Evolutionary conservation across 2,797 vertebrate species (phyloP).

Genomic region (Silurus aristotelis): DNA sequence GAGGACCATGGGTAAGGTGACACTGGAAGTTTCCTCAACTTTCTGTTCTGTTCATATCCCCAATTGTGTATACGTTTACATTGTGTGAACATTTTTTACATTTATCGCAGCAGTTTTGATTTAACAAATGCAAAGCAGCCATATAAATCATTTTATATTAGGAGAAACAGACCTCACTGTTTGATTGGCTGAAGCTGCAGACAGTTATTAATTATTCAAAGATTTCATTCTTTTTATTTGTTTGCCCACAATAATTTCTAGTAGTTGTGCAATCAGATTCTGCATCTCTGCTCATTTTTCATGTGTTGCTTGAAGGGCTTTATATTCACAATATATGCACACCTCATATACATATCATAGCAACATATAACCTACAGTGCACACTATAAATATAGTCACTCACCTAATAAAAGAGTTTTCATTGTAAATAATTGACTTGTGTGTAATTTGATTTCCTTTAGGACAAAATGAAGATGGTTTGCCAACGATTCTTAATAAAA

Average conservation of each 20-base stretch:
- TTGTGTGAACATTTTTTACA: neutral
- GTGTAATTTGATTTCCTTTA: neutral
- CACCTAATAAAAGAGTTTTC: neutral
- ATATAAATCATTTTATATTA: neutral
- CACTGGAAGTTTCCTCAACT: conserved; percentile 19
- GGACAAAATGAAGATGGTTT: neutral
- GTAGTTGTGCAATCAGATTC: no score
- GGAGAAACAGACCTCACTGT: neutral
- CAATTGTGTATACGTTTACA: neutral
- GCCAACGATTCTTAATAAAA: neutral
- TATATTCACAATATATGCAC: neutral
- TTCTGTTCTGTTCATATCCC: neutral
- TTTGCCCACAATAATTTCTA: neutral
- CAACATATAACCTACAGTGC: neutral
- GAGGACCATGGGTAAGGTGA: conserved; percentile 45
- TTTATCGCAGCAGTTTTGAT: neutral
- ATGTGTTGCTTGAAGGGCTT: neutral
- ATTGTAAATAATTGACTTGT: neutral
- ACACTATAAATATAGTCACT: neutral
- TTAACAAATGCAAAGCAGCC: neutral
- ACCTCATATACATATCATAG: neutral
- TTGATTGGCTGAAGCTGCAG: neutral
- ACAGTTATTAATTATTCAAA: neutral
- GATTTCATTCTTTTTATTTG: neutral
- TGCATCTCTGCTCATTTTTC: neutral